Evolutionary conservation across 2,888 invertebrate species (phyloP).

Genomic region (Lasioglossum lativentre): DNA sequence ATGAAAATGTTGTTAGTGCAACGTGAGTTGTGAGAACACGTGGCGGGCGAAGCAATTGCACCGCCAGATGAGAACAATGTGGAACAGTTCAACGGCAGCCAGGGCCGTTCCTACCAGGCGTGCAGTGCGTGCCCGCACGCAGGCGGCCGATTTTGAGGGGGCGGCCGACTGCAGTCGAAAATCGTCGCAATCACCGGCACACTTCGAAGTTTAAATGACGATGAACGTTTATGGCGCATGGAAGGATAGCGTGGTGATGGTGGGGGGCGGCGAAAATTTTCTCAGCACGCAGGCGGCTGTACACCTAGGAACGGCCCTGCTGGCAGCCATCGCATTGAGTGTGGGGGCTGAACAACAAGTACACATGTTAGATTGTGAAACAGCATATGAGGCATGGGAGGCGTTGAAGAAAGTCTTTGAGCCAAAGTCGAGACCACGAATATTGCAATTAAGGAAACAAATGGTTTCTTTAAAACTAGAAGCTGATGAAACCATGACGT

Average conservation of each 20-base stretch:
- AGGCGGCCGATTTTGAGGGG: no score
- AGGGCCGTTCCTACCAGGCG: no score
- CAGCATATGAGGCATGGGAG: conserved; percentile 28
- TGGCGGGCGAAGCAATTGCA: no score
- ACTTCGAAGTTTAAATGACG: no score
- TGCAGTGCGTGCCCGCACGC: no score
- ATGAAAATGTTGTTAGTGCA: conserved; percentile 37
- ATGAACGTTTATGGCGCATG: no score
- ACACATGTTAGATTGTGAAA: conserved; percentile 37
- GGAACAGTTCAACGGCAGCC: not conserved
- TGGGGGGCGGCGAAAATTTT: no score
- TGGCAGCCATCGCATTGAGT: conserved; percentile 35
- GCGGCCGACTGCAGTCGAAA: no score
- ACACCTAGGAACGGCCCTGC: no score
- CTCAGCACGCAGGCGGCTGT: no score
- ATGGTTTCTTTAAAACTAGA: conserved; percentile 34
- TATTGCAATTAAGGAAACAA: conserved; percentile 38
- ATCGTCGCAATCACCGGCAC: no score
- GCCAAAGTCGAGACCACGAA: conserved; percentile 41
- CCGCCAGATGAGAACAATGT: not conserved
- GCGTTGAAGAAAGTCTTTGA: conserved; percentile 36
- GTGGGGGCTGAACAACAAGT: conserved; percentile 28
- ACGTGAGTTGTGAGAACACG: conserved; percentile 38
- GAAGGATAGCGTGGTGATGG: no score
- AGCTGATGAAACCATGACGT: conserved; percentile 39